Evolutionary conservation across 2,113 vertebrate species (phyloP).

Genomic region (Pogonocichla stellata): DNA sequence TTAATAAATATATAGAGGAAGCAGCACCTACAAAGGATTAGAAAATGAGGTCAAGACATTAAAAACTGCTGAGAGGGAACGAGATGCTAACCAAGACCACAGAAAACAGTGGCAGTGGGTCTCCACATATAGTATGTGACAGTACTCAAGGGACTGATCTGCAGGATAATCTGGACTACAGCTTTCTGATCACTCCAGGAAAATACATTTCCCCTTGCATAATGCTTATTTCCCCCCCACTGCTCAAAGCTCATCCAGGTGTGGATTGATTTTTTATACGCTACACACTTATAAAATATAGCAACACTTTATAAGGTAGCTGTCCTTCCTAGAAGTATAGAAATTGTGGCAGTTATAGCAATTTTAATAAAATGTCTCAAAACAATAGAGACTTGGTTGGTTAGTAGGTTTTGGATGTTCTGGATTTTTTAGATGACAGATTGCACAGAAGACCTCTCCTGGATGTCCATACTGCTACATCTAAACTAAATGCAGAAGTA

Average conservation of each 20-base stretch:
- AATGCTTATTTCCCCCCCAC: neutral
- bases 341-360: neutral
- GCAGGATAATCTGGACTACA: neutral
- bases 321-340: neutral
- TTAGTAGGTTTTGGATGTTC: neutral
- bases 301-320: neutral
- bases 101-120: neutral
- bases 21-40: neutral
- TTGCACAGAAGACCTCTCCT: neutral
- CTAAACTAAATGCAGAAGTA: neutral
- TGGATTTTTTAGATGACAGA: neutral
- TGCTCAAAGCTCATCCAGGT: neutral
- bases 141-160: neutral
- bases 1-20: neutral
- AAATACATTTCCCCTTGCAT: neutral
- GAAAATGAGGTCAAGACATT: neutral
- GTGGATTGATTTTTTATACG: neutral
- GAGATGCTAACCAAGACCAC: neutral
- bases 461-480: neutral
- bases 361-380: neutral
- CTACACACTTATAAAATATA: neutral
- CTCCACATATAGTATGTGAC: neutral
- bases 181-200: neutral
- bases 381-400: neutral
- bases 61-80: neutral